Evolutionary conservation across 2,888 invertebrate genomes (phyloP).

Genomic region (Mesorhabditis spiculigera): DNA sequence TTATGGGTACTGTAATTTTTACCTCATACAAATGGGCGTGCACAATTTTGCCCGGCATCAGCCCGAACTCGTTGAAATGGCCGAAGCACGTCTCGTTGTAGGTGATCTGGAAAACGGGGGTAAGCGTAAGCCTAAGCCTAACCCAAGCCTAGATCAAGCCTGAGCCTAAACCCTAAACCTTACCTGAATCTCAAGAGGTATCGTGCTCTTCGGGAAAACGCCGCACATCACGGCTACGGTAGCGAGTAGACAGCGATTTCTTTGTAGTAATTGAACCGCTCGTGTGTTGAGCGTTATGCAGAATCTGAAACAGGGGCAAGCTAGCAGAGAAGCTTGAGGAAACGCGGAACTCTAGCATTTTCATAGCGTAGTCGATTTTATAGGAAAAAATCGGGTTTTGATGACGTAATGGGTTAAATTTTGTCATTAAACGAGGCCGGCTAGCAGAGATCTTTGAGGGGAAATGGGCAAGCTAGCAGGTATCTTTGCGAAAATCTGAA

Average conservation of each 20-base stretch:
- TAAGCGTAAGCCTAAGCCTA: background rate
- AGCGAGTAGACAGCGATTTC: conserved; percentile 36
- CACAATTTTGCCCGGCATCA: conserved; percentile 18
- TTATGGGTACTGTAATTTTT: too few relatives aligned
- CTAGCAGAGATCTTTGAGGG: too few relatives aligned
- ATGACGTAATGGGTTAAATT: too few relatives aligned
- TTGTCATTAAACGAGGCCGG: too few relatives aligned
- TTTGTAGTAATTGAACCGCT: conserved; percentile 22
- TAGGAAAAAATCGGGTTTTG: too few relatives aligned
- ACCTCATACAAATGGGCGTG: conserved; percentile 18
- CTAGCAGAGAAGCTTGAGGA: too few relatives aligned
- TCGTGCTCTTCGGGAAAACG: conserved; percentile 46
- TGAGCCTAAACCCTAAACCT: background rate
- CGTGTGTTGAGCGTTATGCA: conserved; percentile 32
- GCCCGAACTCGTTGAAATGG: conserved; percentile 28
- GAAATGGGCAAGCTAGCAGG: too few relatives aligned
- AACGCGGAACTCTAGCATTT: too few relatives aligned
- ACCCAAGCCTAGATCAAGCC: background rate
- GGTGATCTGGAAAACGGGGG: conserved; percentile 17
- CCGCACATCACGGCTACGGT: conserved; percentile 44
- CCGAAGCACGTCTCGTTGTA: conserved; percentile 23
- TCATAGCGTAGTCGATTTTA: too few relatives aligned
- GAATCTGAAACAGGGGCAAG: background rate
- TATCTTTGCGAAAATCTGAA: too few relatives aligned
- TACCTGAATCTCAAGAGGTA: conserved; percentile 44